Evolutionary conservation across 2,113 vertebrate genomes (phyloP), one percentile per base, ranked within the genome.

Genomic region (Oxyruncus cristatus): DNA sequence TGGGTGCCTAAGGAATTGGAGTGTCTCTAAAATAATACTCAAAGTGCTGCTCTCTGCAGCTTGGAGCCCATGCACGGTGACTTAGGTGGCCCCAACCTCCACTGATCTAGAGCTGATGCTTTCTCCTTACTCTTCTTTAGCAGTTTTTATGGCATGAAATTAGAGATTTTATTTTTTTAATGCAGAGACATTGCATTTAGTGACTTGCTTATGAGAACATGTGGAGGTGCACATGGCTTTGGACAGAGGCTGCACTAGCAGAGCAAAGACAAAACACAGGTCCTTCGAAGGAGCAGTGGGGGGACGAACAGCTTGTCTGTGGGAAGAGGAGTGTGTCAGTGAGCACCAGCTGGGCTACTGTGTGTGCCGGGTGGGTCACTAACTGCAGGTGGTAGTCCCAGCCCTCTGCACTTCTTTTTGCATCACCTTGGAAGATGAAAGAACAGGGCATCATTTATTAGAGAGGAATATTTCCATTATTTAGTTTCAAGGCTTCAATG

Each of bases 1-100:
- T 67, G 96, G 76, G 61, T 62, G 67, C 24, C 6, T 30, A 52
- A 88, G 62, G 85, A 93, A 93, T 26, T 55, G 85, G 33, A 53
- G 35, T 63, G 72, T 74, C 81, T 96, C 93, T 71, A 20, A 92
- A 95, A 89, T 8, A 53, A 44, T 17, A 27, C 30, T 79, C 79
- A 76, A 58, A 44, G 9, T 44, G n/a, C 26, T 89, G 32, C 39
- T 76, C 46, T 77, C 49, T 80, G 73, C 65, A 92, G 59, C 49
- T 42, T 53, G 35, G 24, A 78, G 65, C 41, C 65, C 27, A 9
- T 7, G 27, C 26, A 30, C 32, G 46, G 62, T 33, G 39, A 37
- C 44, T 70, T 32, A 30, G 47, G 74, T 81, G 68, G 28, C 26
- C 21, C 33, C 62, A 91, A 50, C 23, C 66, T 62, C 42, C 12